These are phyloP conservation scores for Picus viridis DNA, from an alignment of 2,797 vertebrate genomes.

Conservation along the genomic window DNA sequence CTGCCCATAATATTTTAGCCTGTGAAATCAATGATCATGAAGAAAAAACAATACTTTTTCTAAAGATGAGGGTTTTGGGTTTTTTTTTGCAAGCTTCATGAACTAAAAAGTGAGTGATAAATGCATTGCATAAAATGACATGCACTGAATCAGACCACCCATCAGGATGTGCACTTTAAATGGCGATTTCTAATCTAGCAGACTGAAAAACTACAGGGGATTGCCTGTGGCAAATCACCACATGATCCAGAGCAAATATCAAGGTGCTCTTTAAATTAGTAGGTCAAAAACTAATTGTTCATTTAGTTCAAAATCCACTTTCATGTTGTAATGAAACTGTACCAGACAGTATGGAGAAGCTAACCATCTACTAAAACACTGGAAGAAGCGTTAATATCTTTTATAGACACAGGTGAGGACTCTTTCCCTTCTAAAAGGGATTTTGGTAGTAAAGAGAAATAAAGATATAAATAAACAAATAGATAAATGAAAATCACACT, in stretches of 20 bases:
- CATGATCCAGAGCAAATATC: neutral
- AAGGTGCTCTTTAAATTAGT: neutral
- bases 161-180: neutral
- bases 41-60: neutral
- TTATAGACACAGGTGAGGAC: neutral
- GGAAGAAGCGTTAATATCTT: neutral
- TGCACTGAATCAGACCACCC: neutral
- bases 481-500: too few species aligned
- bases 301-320: neutral
- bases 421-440: neutral
- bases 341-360: neutral
- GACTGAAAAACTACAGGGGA: neutral
- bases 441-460: neutral
- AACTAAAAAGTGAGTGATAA: neutral
- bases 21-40: neutral
- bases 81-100: neutral
- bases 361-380: neutral
- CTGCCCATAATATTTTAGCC: neutral
- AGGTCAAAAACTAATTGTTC: conserved; percentile 11
- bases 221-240: neutral
- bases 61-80: neutral
- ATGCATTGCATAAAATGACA: neutral
- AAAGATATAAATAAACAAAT: neutral
- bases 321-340: neutral
- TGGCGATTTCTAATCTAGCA: neutral